These are phyloP conservation scores for Nasonia vitripennis DNA, from an alignment of 1,140 invertebrate genomes.

Conservation along the genomic window DNA sequence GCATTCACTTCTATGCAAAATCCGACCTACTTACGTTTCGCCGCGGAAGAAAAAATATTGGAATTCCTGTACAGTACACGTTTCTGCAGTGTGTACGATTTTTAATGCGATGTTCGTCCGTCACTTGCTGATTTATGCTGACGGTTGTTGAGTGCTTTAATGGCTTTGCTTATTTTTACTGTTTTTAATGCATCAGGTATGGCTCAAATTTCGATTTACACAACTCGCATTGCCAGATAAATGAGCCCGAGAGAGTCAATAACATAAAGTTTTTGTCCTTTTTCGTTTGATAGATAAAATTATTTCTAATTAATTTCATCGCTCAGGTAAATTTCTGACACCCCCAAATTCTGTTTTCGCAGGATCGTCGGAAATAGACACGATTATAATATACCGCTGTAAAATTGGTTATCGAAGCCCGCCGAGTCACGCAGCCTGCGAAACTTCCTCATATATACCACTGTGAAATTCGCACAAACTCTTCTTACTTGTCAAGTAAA, in stretches of 20 bases:
- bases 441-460: background rate
- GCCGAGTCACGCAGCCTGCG: background rate
- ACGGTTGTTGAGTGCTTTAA: background rate
- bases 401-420: slow-evolving; percentile 24
- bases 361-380: background rate
- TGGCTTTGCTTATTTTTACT: no score
- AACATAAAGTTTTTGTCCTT: no score
- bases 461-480: slow-evolving; percentile 13
- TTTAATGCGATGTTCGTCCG: background rate
- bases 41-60: slow-evolving; percentile 5
- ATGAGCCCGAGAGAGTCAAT: no score
- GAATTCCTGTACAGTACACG: background rate
- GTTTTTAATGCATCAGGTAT: no score
- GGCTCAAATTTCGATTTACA: no score
- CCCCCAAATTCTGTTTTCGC: background rate
- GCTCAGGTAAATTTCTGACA: background rate
- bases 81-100: background rate
- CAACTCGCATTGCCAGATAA: no score
- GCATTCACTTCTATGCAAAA: slow-evolving; percentile 28
- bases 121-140: background rate
- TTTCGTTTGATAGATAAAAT: no score
- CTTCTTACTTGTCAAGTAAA: background rate
- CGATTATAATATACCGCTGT: background rate
- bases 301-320: background rate
- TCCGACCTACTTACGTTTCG: slow-evolving; percentile 17